Conservation (phyloP, 2,888 invertebrate genomes). For the Euzophera pinguis region DNA sequence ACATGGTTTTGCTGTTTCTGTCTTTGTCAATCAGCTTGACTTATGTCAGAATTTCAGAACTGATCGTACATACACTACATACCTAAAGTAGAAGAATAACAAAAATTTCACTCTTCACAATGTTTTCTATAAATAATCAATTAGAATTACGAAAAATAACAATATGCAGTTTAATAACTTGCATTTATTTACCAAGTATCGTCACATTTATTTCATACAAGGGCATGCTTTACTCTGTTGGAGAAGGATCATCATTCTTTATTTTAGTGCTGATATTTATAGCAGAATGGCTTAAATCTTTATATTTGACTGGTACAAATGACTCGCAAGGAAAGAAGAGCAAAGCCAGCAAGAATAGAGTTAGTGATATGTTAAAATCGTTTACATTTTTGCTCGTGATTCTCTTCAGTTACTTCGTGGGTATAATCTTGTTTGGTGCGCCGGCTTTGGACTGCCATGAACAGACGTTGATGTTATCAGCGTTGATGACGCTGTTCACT, state of each 20-base stretch:
- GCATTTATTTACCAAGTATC: slow-evolving; percentile 81
- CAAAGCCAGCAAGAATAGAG: slow-evolving; percentile 58
- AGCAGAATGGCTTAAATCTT: slow-evolving; percentile 79
- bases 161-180: slow-evolving; percentile 79
- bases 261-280: slow-evolving; percentile 60
- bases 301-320: slow-evolving; percentile 55
- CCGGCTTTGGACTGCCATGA: slow-evolving; percentile 82
- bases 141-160: slow-evolving; percentile 62
- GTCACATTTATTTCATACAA: slow-evolving; percentile 78
- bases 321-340: slow-evolving; percentile 53
- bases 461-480: slow-evolving; percentile 83
- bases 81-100: no score
- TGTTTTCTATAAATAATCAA: slow-evolving; percentile 64
- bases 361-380: slow-evolving; percentile 75
- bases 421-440: slow-evolving; percentile 84
- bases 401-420: slow-evolving; percentile 76
- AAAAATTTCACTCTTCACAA: slow-evolving; percentile 23
- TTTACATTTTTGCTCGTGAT: slow-evolving; percentile 62
- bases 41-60: no score
- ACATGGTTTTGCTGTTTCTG: background rate
- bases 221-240: slow-evolving; percentile 80
- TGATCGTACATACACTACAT: no score
- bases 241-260: slow-evolving; percentile 74
- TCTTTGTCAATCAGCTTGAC: no score
- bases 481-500: slow-evolving; percentile 81